A percentile compares a stretch with the other conserved stretches of the same genome.
Conservation (phyloP, 2,113 vertebrate genomes). For the Rhinoptilus africanus region DNA sequence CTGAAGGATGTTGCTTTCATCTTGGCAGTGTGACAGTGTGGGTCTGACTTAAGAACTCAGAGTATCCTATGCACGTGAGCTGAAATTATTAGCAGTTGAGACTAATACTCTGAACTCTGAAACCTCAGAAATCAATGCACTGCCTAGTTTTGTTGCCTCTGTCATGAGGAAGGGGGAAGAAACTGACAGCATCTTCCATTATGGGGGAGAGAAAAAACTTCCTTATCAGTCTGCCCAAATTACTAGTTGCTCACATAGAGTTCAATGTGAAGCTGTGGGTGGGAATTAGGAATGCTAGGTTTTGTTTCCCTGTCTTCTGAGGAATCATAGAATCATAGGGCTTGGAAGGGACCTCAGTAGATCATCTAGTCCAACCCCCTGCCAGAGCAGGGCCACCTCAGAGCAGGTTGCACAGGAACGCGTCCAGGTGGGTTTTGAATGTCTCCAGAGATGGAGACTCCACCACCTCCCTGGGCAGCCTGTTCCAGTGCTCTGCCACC, state of each 20-base stretch:
- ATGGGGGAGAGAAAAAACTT: background rate
- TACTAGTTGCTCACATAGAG: background rate
- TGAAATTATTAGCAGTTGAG: background rate
- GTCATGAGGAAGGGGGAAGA: background rate
- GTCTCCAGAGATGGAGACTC: too few species aligned
- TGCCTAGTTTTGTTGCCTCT: background rate
- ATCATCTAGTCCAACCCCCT: too few species aligned
- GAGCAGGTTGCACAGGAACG: too few species aligned
- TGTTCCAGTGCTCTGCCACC: too few species aligned
- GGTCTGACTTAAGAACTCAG: background rate
- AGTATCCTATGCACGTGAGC: background rate
- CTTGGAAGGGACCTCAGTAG: too few species aligned
- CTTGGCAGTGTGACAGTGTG: background rate
- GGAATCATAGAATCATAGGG: too few species aligned
- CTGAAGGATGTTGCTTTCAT: background rate
- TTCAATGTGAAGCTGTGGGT: background rate
- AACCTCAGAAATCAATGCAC: background rate
- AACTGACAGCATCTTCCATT: background rate
- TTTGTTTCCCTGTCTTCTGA: background rate
- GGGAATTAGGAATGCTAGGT: background rate
- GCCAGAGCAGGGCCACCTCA: too few species aligned
- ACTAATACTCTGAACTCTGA: background rate
- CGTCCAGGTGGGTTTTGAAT: too few species aligned
- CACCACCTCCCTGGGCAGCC: too few species aligned
- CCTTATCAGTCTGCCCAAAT: background rate